Conservation (phyloP, 2,888 invertebrate species). For the Zeuzera pyrina region DNA sequence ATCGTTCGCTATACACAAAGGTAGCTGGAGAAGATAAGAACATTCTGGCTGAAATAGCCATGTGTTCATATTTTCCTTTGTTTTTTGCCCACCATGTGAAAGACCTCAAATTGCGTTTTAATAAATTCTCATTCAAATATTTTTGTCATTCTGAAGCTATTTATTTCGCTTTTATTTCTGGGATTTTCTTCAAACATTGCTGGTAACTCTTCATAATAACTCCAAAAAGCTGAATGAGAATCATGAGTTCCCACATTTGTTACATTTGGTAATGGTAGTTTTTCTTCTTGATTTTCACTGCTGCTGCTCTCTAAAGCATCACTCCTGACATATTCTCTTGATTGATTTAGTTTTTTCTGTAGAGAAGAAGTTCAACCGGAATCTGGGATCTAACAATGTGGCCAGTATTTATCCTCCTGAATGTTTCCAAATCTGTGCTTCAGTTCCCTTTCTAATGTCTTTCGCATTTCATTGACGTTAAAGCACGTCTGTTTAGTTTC, state of each 20-base stretch:
- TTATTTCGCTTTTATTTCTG: no score
- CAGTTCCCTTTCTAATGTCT: background rate
- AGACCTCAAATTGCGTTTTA: no score
- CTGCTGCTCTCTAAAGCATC: background rate
- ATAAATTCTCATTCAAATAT: no score
- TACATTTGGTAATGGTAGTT: background rate
- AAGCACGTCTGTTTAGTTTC: background rate
- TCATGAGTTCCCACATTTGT: background rate
- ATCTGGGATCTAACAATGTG: background rate
- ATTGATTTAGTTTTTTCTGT: background rate
- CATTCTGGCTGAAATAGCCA: no score
- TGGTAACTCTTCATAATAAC: background rate
- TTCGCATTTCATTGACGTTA: background rate
- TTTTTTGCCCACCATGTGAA: no score
- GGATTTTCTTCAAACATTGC: no score
- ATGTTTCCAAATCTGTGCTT: background rate
- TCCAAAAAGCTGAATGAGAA: no score
- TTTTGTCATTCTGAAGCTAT: no score
- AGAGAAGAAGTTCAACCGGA: background rate
- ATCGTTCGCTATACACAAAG: no score
- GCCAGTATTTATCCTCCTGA: background rate
- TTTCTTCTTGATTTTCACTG: background rate
- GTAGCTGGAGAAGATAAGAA: no score
- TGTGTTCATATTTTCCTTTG: no score
- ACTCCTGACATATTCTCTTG: background rate